Evolutionary conservation across 2,113 vertebrate genomes (phyloP).

Genomic region (Cairina moschata): DNA sequence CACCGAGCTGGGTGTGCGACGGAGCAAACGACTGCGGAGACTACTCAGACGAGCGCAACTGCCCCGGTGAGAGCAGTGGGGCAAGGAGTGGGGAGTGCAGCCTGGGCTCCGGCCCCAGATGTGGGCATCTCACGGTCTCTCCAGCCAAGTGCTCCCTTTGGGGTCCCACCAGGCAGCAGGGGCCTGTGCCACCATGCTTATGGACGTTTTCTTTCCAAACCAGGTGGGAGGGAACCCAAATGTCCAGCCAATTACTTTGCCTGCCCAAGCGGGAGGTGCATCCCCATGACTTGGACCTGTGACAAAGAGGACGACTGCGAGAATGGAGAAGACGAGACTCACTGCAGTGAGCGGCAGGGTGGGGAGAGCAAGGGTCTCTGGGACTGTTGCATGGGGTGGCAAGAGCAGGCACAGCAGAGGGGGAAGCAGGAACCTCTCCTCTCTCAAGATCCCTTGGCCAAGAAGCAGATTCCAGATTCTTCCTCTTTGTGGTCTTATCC

Average conservation of each 20-base stretch:
- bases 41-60: constrained; percentile 93
- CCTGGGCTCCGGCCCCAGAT: fast-evolving
- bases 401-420: fast-evolving
- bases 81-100: background rate
- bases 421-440: background rate
- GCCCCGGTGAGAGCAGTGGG: constrained; percentile 82
- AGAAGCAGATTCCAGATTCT: background rate
- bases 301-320: constrained; percentile 97
- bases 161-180: background rate
- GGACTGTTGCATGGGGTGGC: fast-evolving
- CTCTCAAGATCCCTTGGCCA: background rate
- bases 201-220: background rate
- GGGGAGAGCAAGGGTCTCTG: background rate
- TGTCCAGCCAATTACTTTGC: constrained; percentile 95
- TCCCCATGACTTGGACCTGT: constrained; percentile 97
- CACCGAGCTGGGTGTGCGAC: constrained; percentile 91
- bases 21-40: constrained; percentile 95
- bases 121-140: fast-evolving
- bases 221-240: constrained; percentile 86
- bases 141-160: fast-evolving
- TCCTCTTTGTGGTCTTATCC: background rate
- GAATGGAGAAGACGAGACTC: constrained; percentile 90
- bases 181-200: fast-evolving
- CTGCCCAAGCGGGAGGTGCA: constrained; percentile 93
- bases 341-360: constrained; percentile 87